Evolutionary conservation across 2,113 vertebrate species (phyloP), one percentile per base, ranked within the genome.

Genomic region (Cynopterus brachyotis): DNA sequence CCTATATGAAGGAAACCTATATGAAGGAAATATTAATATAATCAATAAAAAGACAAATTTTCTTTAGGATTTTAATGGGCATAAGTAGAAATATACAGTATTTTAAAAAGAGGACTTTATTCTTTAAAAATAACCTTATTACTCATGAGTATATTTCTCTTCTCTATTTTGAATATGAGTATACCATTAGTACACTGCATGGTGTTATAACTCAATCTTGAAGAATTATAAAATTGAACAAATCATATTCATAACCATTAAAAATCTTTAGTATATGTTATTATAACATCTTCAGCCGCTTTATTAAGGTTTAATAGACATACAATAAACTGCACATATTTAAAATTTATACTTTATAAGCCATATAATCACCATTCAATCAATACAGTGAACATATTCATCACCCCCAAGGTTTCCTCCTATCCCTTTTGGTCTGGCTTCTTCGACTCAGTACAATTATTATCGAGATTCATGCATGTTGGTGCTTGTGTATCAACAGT

Each of bases 171-270:
- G 89, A 64, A 83, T 1, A 45, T 73, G 26, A 47, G n/a, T 64
- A 2, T 92, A 57, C 24, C 37, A 85, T 19, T 28, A 66, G 45
- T 81, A 84, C 10, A 91, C 2, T 62, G 16, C 26, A 85, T 57
- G 45, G 11, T 86, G 42, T 15, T 22, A 95, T 45, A 92, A 92
- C 17, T 89, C 42, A 89, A 81, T 50, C 28, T 50, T 95, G 6
- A 94, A 94, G 64, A 94, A 75, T 90, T 75, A 86, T 70, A 73
- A 91, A 69, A 9, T 22, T 70, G 87, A 96, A 83, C 19, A 93
- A 91, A 89, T 75, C 37, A 66, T 60, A 90, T 37, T 95, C 9
- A 79, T 19, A 91, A 72, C 8, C 40, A 94, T 35, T 35, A 80
- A 75, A 94, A 92, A 40, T 66, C 73, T 42, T 85, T 90, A 90